A percentile compares a stretch with the other conserved stretches of the same genome.
Conservation (phyloP, 2,888 invertebrate genomes). For the Ichneumon xanthorius region DNA sequence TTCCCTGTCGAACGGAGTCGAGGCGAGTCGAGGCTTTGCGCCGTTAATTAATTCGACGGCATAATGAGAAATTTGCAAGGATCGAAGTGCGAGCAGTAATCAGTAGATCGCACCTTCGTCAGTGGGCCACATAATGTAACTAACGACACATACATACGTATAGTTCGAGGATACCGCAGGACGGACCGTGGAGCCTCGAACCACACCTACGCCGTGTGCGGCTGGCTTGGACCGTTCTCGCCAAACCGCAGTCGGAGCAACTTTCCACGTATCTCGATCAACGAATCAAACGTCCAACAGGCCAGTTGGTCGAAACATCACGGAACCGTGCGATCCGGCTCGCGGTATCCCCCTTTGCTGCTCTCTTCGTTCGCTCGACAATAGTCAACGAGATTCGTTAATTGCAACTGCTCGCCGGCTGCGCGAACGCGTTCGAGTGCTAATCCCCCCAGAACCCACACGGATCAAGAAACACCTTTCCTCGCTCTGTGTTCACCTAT, state of each 20-base stretch:
- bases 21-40: background rate
- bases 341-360: slow-evolving; percentile 6
- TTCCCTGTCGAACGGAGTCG: background rate
- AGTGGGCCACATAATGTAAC: slow-evolving; percentile 1
- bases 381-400: slow-evolving; percentile 46
- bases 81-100: slow-evolving; percentile 17
- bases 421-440: slow-evolving; percentile 28
- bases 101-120: background rate
- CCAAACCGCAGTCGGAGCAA: slow-evolving; percentile 19
- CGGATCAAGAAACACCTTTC: slow-evolving; percentile 42
- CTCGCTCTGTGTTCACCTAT: background rate
- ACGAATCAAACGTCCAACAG: slow-evolving; percentile 22
- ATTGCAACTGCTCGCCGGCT: slow-evolving; percentile 29
- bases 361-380: slow-evolving; percentile 10
- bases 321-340: background rate
- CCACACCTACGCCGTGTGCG: slow-evolving; percentile 17
- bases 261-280: slow-evolving; percentile 30
- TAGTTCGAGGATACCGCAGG: background rate
- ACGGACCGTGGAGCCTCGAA: background rate
- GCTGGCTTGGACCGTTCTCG: background rate
- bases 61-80: slow-evolving; percentile 39
- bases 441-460: slow-evolving; percentile 17
- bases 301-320: background rate
- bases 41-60: slow-evolving; percentile 38
- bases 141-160: background rate